Conservation (phyloP, 37 sponge, comb jelly and placozoan genomes). For the Corticium candelabrum region DNA sequence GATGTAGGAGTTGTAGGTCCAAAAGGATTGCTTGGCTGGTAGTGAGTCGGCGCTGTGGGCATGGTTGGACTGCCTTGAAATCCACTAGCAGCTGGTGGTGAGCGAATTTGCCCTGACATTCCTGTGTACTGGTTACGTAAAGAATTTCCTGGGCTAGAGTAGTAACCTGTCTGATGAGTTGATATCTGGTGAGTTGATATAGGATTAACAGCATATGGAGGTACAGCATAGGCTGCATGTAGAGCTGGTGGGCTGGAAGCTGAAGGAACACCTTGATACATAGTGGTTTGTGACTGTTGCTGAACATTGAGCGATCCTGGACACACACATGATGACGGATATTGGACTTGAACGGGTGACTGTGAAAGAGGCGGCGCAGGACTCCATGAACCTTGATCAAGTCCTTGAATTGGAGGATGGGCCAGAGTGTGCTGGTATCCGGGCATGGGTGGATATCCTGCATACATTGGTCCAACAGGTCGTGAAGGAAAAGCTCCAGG, state of each 20-base stretch:
- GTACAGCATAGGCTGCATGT: neutral
- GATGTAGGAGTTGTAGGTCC: neutral
- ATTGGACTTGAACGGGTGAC: neutral
- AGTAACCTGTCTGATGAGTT: neutral
- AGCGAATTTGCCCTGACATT: neutral
- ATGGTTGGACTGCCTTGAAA: neutral
- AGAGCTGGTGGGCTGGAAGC: neutral
- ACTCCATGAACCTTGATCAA: neutral
- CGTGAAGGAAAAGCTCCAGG: neutral
- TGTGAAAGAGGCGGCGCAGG: neutral
- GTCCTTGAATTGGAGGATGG: neutral
- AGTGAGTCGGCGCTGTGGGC: neutral
- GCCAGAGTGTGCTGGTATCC: neutral
- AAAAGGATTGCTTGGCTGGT: neutral
- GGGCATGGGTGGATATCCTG: neutral
- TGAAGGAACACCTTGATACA: neutral
- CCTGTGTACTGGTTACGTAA: too few species aligned
- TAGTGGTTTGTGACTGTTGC: neutral
- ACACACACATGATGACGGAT: too few species aligned
- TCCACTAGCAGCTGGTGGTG: neutral
- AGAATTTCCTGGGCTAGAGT: neutral
- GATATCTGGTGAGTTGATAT: neutral
- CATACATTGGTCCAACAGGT: neutral
- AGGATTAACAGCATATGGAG: neutral
- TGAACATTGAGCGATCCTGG: neutral